These are phyloP conservation scores for Furcula furcula DNA, from an alignment of 2,888 invertebrate genomes.

Conservation along the genomic window DNA sequence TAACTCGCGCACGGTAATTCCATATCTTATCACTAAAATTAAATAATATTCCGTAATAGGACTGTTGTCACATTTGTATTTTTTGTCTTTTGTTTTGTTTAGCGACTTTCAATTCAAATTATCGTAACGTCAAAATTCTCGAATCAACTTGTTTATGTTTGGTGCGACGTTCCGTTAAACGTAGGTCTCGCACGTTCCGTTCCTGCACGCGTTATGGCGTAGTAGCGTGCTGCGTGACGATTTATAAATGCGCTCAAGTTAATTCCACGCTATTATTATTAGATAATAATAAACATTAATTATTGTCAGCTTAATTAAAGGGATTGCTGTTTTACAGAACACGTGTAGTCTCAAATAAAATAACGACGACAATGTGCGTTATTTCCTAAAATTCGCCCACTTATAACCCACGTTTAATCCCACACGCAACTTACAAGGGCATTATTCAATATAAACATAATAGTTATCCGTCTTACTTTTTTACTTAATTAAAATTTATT, in stretches of 20 bases:
- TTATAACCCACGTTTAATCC: background rate
- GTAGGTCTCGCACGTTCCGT: constrained; percentile 2
- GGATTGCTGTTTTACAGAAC: too few relatives aligned
- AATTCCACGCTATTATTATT: background rate
- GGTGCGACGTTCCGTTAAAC: constrained; percentile 42
- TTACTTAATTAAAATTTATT: background rate
- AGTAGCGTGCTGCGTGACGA: too few relatives aligned
- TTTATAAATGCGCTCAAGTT: too few relatives aligned
- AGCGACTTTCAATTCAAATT: constrained; percentile 24
- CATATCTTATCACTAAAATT: constrained; percentile 10
- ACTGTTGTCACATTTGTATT: constrained; percentile 6
- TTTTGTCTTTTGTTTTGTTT: constrained; percentile 25
- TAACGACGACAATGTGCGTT: background rate
- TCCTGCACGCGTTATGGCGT: background rate
- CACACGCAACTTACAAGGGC: background rate
- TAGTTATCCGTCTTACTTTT: background rate
- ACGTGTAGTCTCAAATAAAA: background rate
- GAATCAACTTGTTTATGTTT: constrained; percentile 51
- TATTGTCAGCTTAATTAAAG: too few relatives aligned
- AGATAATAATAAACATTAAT: too few relatives aligned
- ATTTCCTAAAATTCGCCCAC: background rate
- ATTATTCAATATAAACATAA: background rate
- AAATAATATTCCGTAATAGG: constrained; percentile 8
- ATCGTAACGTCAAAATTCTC: constrained; percentile 23
- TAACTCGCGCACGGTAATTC: background rate